Conservation (phyloP, 2,888 invertebrate species). For the Lissocephala sabroskyi region DNA sequence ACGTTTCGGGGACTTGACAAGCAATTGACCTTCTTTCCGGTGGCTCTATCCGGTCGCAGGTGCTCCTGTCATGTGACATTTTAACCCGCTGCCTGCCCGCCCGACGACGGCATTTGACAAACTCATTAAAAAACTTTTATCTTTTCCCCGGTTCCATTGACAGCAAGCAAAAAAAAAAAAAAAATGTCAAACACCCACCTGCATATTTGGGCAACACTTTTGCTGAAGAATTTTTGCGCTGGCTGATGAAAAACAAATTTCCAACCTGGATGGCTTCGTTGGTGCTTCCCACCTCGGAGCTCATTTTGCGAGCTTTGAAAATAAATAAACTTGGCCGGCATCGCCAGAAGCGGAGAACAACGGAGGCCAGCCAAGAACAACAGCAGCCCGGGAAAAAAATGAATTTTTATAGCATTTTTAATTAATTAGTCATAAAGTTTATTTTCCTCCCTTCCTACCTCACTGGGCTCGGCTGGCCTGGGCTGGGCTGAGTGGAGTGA, state of each 20-base stretch:
- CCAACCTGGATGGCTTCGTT: too few species aligned
- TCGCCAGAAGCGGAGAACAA: not conserved
- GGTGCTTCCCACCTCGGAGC: too few species aligned
- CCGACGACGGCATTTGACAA: conserved; percentile 58
- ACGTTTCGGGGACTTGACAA: too few species aligned
- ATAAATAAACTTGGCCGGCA: conserved; percentile 43
- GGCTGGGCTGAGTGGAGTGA: not conserved
- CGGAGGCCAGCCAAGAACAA: too few species aligned
- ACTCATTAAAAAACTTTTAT: conserved; percentile 64
- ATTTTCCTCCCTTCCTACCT: conserved; percentile 4
- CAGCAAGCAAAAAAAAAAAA: conserved; percentile 5
- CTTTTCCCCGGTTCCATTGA: conserved; percentile 9
- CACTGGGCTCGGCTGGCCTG: not conserved
- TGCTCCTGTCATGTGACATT: too few species aligned
- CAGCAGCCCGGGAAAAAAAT: conserved; percentile 3
- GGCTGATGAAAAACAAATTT: not conserved
- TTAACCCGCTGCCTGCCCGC: too few species aligned
- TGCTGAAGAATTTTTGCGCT: conserved; percentile 19
- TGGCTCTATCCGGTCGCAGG: too few species aligned
- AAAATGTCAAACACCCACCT: conserved; percentile 28
- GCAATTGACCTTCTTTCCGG: too few species aligned
- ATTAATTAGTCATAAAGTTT: conserved; percentile 64
- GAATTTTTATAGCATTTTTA: conserved; percentile 59
- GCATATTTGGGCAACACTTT: conserved; percentile 37
- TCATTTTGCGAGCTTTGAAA: conserved; percentile 38